Conservation (phyloP, 2,113 vertebrate species). For the Panthera uncia region DNA sequence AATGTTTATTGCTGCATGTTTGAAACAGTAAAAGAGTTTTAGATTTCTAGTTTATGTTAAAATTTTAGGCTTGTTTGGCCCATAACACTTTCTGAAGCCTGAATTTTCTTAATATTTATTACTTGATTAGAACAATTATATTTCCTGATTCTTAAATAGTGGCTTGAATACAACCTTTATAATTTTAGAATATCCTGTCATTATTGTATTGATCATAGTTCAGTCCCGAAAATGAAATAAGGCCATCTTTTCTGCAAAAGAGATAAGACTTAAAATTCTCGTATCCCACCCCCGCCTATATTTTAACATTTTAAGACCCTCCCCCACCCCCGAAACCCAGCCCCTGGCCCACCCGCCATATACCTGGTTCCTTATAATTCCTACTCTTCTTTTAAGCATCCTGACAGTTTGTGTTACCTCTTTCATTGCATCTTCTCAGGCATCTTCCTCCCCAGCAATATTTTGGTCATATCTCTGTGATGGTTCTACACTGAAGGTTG, state of each 20-base stretch:
- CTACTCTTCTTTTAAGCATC: background rate
- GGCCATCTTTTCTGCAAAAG: background rate
- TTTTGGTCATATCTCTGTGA: background rate
- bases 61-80: background rate
- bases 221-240: constrained; percentile 20
- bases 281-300: background rate
- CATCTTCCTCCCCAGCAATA: background rate
- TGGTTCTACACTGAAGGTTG: background rate
- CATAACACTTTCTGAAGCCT: background rate
- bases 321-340: background rate
- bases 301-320: background rate
- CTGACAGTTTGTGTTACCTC: background rate
- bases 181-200: background rate
- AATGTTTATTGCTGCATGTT: background rate
- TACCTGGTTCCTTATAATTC: background rate
- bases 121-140: constrained; percentile 14
- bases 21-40: background rate
- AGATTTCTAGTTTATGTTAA: background rate
- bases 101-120: constrained; percentile 43
- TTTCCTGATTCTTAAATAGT: constrained; percentile 23
- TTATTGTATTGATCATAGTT: background rate
- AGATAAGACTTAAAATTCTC: background rate
- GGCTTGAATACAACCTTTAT: constrained; percentile 18
- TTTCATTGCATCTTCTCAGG: background rate
- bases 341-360: background rate